phyloP scores from a whole-genome alignment of 2,888 invertebrate species.

The Philereme transversata region DNA sequence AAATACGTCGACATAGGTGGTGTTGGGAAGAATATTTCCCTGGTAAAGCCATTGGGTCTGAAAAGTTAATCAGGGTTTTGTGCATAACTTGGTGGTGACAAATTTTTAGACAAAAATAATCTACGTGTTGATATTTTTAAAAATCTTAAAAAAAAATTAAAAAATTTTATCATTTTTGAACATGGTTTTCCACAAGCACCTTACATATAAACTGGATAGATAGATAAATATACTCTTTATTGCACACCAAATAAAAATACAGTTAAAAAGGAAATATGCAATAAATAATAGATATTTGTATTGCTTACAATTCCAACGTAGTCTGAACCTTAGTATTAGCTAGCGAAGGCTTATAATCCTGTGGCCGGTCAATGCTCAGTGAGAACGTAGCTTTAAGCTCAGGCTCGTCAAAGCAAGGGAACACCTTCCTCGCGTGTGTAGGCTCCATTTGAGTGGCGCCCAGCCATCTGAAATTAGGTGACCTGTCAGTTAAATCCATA shows the following conservation, averaged over 20 bases:
- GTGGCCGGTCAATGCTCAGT: conserved; percentile 69
- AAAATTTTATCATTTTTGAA: too few relatives aligned
- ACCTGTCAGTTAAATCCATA: conserved; percentile 13
- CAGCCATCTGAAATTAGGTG: conserved; percentile 77
- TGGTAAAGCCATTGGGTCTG: conserved; percentile 84
- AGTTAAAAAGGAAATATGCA: too few relatives aligned
- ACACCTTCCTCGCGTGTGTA: conserved; percentile 87
- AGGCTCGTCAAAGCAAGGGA: conserved; percentile 90
- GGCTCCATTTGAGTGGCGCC: conserved; percentile 89
- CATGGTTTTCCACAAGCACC: not conserved
- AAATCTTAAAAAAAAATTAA: too few relatives aligned
- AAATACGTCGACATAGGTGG: conserved; percentile 92
- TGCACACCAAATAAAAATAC: too few relatives aligned
- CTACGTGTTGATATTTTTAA: too few relatives aligned
- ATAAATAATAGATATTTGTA: too few relatives aligned
- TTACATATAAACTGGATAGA: not conserved
- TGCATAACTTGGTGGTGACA: too few relatives aligned
- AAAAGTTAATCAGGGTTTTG: conserved; percentile 35
- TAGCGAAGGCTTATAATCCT: conserved; percentile 56
- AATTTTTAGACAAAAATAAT: too few relatives aligned
- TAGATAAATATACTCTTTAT: too few relatives aligned
- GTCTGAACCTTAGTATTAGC: conserved; percentile 64
- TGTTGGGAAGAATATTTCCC: conserved; percentile 84
- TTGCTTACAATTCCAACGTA: conserved; percentile 57
- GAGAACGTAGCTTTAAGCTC: conserved; percentile 77